Evolutionary conservation across 2,113 vertebrate species (phyloP).

Genomic region (human (Homo sapiens)): DNA sequence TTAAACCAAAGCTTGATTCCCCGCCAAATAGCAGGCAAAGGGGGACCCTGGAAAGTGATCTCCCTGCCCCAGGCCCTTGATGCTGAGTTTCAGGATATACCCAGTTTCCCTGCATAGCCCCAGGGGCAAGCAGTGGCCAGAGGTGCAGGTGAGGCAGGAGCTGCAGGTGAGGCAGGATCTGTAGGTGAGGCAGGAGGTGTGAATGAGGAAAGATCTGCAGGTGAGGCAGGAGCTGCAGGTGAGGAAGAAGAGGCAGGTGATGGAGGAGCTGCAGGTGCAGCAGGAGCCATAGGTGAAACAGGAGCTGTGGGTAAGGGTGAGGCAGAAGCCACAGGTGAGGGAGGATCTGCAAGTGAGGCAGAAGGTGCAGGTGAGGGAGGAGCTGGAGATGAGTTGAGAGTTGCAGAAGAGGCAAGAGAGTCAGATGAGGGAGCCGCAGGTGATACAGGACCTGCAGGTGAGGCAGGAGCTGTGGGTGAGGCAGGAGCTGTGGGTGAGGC

Average conservation of each 20-base stretch:
- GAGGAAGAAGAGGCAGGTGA: accelerated
- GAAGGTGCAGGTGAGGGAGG: neutral
- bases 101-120: neutral
- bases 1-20: conserved; percentile 45
- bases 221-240: neutral
- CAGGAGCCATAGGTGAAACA: accelerated
- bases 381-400: neutral
- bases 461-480: neutral
- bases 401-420: neutral
- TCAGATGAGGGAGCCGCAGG: neutral
- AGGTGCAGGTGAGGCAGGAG: neutral
- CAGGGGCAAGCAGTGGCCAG: neutral
- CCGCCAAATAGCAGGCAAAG: neutral
- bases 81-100: neutral
- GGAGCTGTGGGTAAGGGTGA: too few relatives aligned
- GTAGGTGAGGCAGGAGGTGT: too few relatives aligned
- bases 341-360: neutral
- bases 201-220: too few relatives aligned
- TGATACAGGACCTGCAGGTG: neutral
- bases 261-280: accelerated
- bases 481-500: neutral
- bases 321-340: neutral
- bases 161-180: neutral
- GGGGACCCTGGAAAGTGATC: conserved; percentile 37
- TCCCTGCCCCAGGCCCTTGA: conserved; percentile 7